Evolutionary conservation across 2,113 vertebrate species (phyloP).

Genomic region (Hemicordylus capensis): DNA sequence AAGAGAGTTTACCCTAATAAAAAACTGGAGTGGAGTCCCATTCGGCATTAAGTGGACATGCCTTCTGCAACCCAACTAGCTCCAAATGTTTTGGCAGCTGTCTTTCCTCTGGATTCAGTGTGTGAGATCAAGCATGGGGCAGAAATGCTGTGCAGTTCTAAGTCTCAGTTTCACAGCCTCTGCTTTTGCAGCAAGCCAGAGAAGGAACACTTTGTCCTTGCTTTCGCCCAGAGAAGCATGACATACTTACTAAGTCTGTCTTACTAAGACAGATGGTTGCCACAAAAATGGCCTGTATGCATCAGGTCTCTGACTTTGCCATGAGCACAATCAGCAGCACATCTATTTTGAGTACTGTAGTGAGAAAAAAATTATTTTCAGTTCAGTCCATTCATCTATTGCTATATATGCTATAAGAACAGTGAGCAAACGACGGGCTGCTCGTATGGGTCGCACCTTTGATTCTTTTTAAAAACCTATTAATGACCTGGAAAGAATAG

Average conservation of each 20-base stretch:
- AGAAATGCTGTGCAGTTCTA: background rate
- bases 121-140: background rate
- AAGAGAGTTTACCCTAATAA: background rate
- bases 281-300: background rate
- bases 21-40: background rate
- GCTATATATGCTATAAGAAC: slow-evolving; percentile 12
- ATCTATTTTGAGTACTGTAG: background rate
- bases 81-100: background rate
- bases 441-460: background rate
- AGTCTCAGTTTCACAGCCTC: background rate
- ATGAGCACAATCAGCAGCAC: background rate
- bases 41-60: background rate
- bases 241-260: background rate
- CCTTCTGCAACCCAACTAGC: background rate
- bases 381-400: background rate
- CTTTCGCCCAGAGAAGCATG: background rate
- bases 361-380: background rate
- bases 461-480: slow-evolving; percentile 8
- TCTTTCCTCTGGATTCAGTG: background rate
- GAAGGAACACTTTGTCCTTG: background rate
- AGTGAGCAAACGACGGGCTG: background rate
- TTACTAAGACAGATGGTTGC: slow-evolving; percentile 13
- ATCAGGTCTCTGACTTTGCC: slow-evolving; percentile 14
- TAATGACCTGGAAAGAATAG: background rate
- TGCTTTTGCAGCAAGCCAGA: background rate